phyloP scores from a whole-genome alignment of 1,140 invertebrate species.

The Octopus bimaculoides region DNA sequence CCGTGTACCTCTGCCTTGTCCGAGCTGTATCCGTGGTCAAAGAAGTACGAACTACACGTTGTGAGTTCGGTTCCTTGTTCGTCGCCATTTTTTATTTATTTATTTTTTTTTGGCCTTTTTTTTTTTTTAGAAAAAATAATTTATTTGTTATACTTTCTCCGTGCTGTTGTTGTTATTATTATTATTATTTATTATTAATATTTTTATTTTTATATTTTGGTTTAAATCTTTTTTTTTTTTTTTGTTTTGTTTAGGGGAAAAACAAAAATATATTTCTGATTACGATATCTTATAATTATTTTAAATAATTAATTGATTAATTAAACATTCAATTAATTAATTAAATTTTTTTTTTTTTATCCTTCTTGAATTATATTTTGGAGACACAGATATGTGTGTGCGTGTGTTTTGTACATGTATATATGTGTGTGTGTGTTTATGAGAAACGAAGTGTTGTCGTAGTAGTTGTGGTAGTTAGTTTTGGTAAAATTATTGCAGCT shows the following conservation, averaged over 20 bases:
- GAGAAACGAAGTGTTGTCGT: background rate
- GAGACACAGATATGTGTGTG: background rate
- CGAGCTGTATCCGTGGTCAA: slow-evolving; percentile 11
- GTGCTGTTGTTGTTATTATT: background rate
- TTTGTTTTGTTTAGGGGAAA: background rate
- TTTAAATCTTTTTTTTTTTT: background rate
- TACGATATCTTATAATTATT: too few species aligned
- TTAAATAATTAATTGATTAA: too few species aligned
- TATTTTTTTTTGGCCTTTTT: slow-evolving; percentile 7
- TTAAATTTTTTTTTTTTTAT: background rate
- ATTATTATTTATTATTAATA: background rate
- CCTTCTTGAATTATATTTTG: background rate
- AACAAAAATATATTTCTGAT: too few species aligned
- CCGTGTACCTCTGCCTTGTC: slow-evolving; percentile 22
- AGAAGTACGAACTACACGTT: slow-evolving; percentile 4
- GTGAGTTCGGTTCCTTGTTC: background rate
- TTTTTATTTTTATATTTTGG: background rate
- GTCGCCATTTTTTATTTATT: slow-evolving; percentile 10
- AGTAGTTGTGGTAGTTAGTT: background rate
- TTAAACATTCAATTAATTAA: too few species aligned
- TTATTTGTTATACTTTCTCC: slow-evolving; percentile 1
- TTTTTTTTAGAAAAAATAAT: slow-evolving; percentile 6
- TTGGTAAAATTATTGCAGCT: background rate
- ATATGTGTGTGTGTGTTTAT: background rate
- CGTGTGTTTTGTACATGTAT: background rate